Conservation (phyloP, 2,888 invertebrate species). For the Uloborus plumipes region DNA sequence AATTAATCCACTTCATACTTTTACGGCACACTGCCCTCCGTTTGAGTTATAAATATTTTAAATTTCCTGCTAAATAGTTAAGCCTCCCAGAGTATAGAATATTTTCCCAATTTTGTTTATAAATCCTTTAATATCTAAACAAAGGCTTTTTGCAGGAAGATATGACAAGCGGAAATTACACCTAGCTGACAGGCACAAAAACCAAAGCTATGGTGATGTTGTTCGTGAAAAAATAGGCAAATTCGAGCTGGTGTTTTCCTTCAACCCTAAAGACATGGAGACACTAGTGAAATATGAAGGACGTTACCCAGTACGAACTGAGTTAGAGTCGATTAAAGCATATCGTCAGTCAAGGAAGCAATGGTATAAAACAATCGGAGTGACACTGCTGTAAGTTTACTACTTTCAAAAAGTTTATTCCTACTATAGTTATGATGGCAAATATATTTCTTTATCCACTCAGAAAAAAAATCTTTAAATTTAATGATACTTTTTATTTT, state of each 20-base stretch:
- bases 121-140: no score
- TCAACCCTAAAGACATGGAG: conserved; percentile 74
- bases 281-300: conserved; percentile 74
- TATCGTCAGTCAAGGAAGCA: conserved; percentile 38
- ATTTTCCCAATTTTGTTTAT: no score
- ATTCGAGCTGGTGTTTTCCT: conserved; percentile 72
- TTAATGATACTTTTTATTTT: no score
- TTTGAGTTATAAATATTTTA: no score
- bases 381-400: conserved; percentile 20
- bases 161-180: conserved; percentile 67
- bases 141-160: conserved; percentile 1
- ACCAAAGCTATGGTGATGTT: conserved; percentile 73
- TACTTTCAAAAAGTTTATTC: neutral
- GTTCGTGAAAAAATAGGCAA: conserved; percentile 68
- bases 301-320: conserved; percentile 73
- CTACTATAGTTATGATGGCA: no score
- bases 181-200: conserved; percentile 73
- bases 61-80: no score
- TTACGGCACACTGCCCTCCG: no score
- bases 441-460: no score
- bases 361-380: conserved; percentile 36
- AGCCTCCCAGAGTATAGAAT: no score
- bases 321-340: conserved; percentile 66
- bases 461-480: no score
- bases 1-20: no score